Evolutionary conservation across 2,113 vertebrate genomes (phyloP).

Genomic region (rat (Rattus norvegicus)): GRCr8 NC_086021.1:148324001-148324500

Average conservation of each 20-base stretch:
- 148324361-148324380: slow-evolving; percentile 21
- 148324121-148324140: slow-evolving; percentile 34
- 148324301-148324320: neutral
- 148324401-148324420: slow-evolving; percentile 52
- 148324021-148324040: slow-evolving; percentile 44
- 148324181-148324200: slow-evolving; percentile 35
- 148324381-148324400: neutral
- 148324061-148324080: slow-evolving; percentile 3
- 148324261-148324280: slow-evolving; percentile 13
- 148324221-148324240: slow-evolving; percentile 3
- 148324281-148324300: slow-evolving; percentile 52
- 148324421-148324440: slow-evolving; percentile 48
- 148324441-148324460: neutral
- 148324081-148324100: slow-evolving; percentile 8
- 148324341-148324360: neutral
- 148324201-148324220: slow-evolving; percentile 64
- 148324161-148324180: slow-evolving; percentile 51
- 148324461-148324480: neutral
- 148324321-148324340: slow-evolving; percentile 26
- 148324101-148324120: neutral
- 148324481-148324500: neutral
- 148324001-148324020: neutral
- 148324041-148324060: slow-evolving; percentile 33
- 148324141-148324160: slow-evolving; percentile 18
- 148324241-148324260: neutral